Conservation (phyloP, 2,113 vertebrate genomes). For the Ariopsis seemanni region DNA sequence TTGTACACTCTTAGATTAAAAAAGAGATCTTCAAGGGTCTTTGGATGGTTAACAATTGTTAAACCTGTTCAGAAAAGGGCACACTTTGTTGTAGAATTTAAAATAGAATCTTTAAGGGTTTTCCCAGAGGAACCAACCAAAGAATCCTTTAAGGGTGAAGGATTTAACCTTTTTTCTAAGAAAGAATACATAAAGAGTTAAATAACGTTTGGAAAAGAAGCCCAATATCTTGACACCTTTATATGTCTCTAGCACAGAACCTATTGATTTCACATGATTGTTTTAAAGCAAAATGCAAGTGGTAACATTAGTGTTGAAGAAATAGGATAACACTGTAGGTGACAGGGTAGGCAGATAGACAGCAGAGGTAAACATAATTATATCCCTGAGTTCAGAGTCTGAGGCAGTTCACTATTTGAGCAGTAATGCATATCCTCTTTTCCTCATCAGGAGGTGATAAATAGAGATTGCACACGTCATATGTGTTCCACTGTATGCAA, state of each 20-base stretch:
- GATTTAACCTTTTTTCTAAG: background rate
- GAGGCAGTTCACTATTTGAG: background rate
- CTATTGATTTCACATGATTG: background rate
- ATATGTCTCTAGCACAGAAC: background rate
- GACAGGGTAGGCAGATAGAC: background rate
- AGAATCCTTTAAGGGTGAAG: background rate
- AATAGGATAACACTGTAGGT: background rate
- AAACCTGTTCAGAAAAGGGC: background rate
- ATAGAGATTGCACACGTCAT: conserved; percentile 31
- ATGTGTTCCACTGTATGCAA: conserved; percentile 14
- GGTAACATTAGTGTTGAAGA: background rate
- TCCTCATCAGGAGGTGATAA: conserved; percentile 25
- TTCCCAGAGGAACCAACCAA: background rate
- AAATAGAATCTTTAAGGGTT: background rate
- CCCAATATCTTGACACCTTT: background rate
- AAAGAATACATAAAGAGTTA: background rate
- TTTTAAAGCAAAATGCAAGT: background rate
- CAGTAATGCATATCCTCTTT: conserved; percentile 23
- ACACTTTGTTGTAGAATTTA: background rate
- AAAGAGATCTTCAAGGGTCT: background rate
- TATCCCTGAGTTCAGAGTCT: conserved; percentile 2
- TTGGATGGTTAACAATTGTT: background rate
- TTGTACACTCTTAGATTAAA: background rate
- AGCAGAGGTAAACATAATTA: conserved; percentile 11
- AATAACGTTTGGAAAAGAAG: background rate